Conservation (phyloP, 2,113 vertebrate species). For the Progne subis region DNA sequence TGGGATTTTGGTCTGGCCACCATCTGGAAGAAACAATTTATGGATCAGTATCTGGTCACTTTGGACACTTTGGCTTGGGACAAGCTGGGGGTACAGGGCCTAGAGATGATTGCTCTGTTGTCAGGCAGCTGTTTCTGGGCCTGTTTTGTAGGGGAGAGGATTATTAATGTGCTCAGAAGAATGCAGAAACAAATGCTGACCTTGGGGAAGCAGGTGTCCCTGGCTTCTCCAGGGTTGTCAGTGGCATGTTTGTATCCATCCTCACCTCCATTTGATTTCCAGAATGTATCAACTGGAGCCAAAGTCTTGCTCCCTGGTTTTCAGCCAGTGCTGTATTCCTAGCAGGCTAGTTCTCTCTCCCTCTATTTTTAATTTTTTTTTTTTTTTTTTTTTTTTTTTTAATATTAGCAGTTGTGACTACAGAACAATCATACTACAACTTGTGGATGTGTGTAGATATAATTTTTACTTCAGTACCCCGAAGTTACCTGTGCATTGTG, state of each 20-base stretch:
- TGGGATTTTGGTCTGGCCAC: neutral
- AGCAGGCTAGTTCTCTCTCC: neutral
- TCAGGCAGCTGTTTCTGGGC: neutral
- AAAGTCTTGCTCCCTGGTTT: neutral
- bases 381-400: neutral
- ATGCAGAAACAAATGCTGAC: neutral
- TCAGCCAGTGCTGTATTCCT: neutral
- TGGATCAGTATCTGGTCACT: neutral
- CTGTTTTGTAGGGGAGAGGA: neutral
- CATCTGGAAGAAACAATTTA: neutral
- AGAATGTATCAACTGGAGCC: neutral
- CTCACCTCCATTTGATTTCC: neutral
- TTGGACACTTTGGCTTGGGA: neutral
- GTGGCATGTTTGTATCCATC: neutral
- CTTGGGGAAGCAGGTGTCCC: neutral
- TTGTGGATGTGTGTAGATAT: neutral
- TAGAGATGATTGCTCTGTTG: neutral
- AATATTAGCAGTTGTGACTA: neutral
- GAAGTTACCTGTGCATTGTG: neutral
- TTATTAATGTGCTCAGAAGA: neutral
- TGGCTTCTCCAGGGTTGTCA: fast-evolving
- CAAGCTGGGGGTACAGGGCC: neutral
- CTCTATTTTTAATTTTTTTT: too few relatives aligned
- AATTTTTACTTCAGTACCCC: neutral
- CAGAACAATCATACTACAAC: neutral